Base-by-base conservation (phyloP, 1,140 invertebrate species). In the Drosophila ananassae region DNA sequence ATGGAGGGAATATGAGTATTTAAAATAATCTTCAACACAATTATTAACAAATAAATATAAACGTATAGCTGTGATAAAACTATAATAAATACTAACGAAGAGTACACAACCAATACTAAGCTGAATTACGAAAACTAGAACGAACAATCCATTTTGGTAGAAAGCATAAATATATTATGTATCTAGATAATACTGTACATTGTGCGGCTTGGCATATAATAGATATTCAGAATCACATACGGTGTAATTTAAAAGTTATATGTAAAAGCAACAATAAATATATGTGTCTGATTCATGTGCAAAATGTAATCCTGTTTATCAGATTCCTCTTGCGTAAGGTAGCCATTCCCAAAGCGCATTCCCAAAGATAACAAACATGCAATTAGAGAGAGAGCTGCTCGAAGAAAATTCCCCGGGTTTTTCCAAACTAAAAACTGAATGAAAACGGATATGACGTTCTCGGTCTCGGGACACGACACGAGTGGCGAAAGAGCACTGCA, bases 51-150 rank as follows among this genome's bases (percentile, higher is more conserved):
- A 63, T 69, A 87, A 82, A 73, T 67, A 83, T 89, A 89, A 89
- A 89, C 79, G 73, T 89, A 89, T 89, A 89, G 84, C 83, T 89
- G 83, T 89, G 83, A 89, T 89, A 89, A 89, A 89, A 61, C 64
- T 73, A 82, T 79, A 74, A 89, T 78, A 76, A 77, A 44, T 17
- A 85, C 60, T 55, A 77, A 85, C 74, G 64, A 80, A 59, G 57
- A 76, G 82, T 72, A 84, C 72, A 80, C 77, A 75, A 68, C 13
- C 51, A 77, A 58, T 66, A 78, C 34, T 61, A 79, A 82, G 79
- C 79, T 78, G 75, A 87, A 82, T 69, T 71, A 62, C 47, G 44
- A 67, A 58, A 51, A 79, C 50, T 55, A 17, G 5, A 62, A 60
- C n/a, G 32, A 73, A 58, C 47, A 37, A 83, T 59, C 22, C 41